These are phyloP conservation scores for Diplodus puntazzo DNA, from an alignment of 2,797 vertebrate species.

Conservation along the genomic window DNA sequence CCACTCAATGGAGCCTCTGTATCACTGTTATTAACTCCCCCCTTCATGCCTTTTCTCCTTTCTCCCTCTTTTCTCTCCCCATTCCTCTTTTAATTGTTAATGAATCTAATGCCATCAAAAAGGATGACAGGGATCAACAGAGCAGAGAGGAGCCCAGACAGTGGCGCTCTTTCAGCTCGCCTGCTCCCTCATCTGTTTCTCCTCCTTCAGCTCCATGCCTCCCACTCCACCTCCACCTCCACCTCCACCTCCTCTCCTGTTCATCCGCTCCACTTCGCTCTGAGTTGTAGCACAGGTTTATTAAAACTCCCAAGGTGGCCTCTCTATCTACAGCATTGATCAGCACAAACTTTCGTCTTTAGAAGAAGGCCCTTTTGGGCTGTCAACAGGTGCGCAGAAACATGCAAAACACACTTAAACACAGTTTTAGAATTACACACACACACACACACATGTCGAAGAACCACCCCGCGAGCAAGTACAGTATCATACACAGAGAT, in stretches of 20 bases:
- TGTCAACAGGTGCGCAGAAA: constrained; percentile 57
- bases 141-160: constrained; percentile 84
- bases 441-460: background rate
- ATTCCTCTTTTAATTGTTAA: constrained; percentile 88
- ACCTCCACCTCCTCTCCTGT: constrained; percentile 53
- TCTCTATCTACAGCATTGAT: constrained; percentile 73
- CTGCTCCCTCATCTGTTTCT: constrained; percentile 61
- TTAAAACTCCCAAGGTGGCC: constrained; percentile 83
- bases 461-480: background rate
- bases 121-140: constrained; percentile 86
- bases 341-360: constrained; percentile 45
- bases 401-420: constrained; percentile 24
- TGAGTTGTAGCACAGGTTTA: constrained; percentile 69
- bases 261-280: constrained; percentile 60
- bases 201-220: constrained; percentile 46
- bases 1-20: constrained; percentile 88
- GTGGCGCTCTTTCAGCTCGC: constrained; percentile 78
- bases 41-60: constrained; percentile 65
- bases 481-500: background rate
- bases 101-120: constrained; percentile 89
- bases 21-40: constrained; percentile 83
- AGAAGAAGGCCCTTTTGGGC: constrained; percentile 32
- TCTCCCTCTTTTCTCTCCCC: constrained; percentile 60
- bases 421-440: constrained; percentile 14
- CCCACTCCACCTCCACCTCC: constrained; percentile 53